phyloP scores from a whole-genome alignment of 1,140 invertebrate genomes.

The Zaprionus kolodkinae region DNA sequence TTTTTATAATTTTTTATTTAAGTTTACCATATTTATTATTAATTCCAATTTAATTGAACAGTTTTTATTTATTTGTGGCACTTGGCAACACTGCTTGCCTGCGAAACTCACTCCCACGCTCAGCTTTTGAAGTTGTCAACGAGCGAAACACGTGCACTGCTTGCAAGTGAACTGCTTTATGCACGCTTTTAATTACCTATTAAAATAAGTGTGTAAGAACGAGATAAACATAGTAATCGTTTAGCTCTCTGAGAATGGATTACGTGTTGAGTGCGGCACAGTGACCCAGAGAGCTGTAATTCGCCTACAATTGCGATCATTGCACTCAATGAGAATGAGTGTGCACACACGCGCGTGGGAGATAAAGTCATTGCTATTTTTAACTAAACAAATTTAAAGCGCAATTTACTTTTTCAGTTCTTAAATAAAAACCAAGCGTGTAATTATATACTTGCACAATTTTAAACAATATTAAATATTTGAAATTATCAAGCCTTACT shows the following conservation, averaged over 20 bases:
- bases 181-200: background rate
- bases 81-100: background rate
- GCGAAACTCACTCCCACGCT: background rate
- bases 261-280: background rate
- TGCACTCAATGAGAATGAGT: background rate
- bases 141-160: conserved; percentile 1
- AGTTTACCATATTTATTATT: background rate
- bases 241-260: background rate
- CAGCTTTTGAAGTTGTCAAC: background rate
- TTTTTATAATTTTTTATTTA: background rate
- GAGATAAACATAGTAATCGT: background rate
- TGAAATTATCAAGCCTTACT: background rate
- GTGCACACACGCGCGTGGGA: background rate
- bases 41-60: background rate
- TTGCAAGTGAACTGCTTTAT: background rate
- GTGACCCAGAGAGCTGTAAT: background rate
- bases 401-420: background rate
- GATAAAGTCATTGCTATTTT: background rate
- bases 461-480: background rate
- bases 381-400: background rate
- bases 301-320: background rate
- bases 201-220: background rate
- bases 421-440: no score
- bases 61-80: background rate
- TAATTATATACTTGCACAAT: background rate